phyloP scores from a whole-genome alignment of 1,140 invertebrate species.

The Augochlora pura region DNA sequence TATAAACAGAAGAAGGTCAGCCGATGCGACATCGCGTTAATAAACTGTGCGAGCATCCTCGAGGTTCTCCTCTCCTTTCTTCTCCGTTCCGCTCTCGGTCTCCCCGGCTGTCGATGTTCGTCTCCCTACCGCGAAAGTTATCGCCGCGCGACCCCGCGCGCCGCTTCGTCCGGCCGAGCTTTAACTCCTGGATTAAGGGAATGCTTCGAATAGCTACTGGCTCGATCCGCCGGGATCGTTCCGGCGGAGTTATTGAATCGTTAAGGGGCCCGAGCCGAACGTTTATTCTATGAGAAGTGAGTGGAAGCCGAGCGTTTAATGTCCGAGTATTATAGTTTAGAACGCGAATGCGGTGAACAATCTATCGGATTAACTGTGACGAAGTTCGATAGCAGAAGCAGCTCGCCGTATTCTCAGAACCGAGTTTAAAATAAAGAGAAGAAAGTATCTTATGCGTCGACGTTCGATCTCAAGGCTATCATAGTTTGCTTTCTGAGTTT shows the following conservation, averaged over 20 bases:
- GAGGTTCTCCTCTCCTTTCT: background rate
- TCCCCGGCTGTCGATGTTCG: background rate
- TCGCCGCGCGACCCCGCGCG: background rate
- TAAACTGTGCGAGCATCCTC: conserved; percentile 52
- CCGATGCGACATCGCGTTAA: conserved; percentile 62
- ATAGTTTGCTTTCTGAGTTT: no score
- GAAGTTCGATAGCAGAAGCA: no score
- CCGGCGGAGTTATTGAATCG: conserved; percentile 10
- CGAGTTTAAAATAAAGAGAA: no score
- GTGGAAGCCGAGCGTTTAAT: background rate
- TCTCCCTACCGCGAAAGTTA: background rate
- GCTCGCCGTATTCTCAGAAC: no score
- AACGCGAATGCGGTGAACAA: no score
- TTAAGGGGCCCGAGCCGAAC: background rate
- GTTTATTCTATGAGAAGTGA: background rate
- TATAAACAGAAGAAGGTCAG: conserved; percentile 66
- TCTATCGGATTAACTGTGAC: no score
- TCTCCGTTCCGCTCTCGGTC: background rate
- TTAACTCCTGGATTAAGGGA: conserved; percentile 48
- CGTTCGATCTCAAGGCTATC: no score
- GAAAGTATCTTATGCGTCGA: no score
- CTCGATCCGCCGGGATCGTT: background rate
- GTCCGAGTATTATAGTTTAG: no score
- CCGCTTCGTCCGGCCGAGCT: conserved; percentile 25
- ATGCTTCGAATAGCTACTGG: background rate